phyloP scores from a whole-genome alignment of 2,888 invertebrate species.

The Phlogophora meticulosa region DNA sequence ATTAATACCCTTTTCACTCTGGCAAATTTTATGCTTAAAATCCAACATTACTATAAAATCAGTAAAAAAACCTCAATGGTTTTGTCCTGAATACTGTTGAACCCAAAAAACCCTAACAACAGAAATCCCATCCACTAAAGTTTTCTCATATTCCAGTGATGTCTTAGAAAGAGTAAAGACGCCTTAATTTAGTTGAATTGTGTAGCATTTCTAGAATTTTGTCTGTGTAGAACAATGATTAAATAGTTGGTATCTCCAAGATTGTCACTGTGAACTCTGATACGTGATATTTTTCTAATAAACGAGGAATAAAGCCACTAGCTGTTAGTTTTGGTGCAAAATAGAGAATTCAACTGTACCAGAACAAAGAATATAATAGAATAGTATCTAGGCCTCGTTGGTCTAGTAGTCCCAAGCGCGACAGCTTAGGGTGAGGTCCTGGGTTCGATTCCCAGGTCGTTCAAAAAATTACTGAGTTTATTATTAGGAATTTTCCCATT shows the following conservation, averaged over 20 bases:
- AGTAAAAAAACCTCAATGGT: neutral
- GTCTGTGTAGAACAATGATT: constrained; percentile 27
- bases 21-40: neutral
- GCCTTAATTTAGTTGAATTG: constrained; percentile 21
- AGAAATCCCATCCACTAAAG: constrained; percentile 6
- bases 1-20: no score
- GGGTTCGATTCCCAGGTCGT: no score
- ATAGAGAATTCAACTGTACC: neutral
- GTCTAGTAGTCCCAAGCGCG: no score
- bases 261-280: constrained; percentile 11
- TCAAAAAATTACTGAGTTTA: no score
- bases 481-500: no score
- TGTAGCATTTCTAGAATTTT: constrained; percentile 27
- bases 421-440: no score
- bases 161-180: neutral
- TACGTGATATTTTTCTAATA: constrained; percentile 8
- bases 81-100: neutral
- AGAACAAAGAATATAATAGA: no score
- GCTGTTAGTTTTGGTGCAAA: constrained; percentile 7
- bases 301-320: neutral
- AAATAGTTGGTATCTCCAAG: constrained; percentile 38
- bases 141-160: constrained; percentile 16
- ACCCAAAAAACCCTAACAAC: neutral
- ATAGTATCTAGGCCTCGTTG: no score
- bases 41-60: neutral